Evolutionary conservation across 2,113 vertebrate genomes (phyloP).

Genomic region (Hippolais icterina): DNA sequence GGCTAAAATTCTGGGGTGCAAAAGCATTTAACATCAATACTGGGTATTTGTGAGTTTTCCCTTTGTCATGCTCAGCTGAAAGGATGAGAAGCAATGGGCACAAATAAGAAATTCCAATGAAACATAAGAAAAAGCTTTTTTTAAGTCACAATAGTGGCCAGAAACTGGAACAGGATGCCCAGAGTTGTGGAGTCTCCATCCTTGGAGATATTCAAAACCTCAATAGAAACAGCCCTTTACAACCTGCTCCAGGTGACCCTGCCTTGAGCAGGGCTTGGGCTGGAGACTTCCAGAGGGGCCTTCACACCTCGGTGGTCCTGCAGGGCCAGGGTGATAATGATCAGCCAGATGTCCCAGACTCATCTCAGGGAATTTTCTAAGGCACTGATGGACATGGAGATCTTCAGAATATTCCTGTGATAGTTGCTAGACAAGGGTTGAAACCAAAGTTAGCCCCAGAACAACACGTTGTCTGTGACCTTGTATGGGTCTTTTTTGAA

Average conservation of each 20-base stretch:
- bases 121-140: background rate
- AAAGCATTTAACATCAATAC: background rate
- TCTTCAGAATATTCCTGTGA: background rate
- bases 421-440: background rate
- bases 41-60: background rate
- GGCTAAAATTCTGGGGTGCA: background rate
- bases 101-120: background rate
- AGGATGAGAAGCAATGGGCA: background rate
- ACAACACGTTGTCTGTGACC: constrained; percentile 23
- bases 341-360: background rate
- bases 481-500: background rate
- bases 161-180: background rate
- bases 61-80: background rate
- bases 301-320: background rate
- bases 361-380: background rate
- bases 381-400: fast-evolving
- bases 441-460: background rate
- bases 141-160: background rate
- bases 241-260: background rate
- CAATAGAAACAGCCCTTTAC: background rate
- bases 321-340: background rate
- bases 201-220: background rate
- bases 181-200: background rate
- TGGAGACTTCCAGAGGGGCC: background rate
- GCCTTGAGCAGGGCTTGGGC: background rate